Evolutionary conservation across 2,797 vertebrate genomes (phyloP).

Genomic region (Loriculus beryllinus): DNA sequence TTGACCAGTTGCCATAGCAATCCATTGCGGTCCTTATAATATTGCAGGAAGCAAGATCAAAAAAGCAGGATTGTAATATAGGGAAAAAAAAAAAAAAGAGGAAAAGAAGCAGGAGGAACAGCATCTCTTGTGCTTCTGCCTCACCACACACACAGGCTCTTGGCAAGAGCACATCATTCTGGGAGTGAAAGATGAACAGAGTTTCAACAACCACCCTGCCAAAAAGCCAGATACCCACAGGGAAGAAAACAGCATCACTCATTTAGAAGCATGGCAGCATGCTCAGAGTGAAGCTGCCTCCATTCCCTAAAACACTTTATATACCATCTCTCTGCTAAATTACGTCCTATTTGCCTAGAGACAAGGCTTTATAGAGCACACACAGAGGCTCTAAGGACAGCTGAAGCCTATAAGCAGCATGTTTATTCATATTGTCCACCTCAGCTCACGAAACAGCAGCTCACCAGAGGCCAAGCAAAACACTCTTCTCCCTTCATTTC

Average conservation of each 20-base stretch:
- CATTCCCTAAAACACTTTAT: neutral
- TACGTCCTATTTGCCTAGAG: neutral
- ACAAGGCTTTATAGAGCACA: neutral
- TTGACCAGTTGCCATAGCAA: conserved; percentile 72
- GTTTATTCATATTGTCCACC: neutral
- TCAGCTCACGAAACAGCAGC: neutral
- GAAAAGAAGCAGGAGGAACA: neutral
- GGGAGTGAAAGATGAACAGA: neutral
- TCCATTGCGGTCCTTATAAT: conserved; percentile 53
- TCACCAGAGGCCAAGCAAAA: neutral
- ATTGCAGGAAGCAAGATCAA: conserved; percentile 62
- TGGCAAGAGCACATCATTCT: neutral
- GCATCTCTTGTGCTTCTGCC: neutral
- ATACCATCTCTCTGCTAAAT: neutral
- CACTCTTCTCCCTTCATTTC: neutral
- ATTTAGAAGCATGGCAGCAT: neutral
- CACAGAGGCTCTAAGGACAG: neutral
- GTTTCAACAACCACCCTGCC: neutral
- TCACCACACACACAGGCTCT: neutral
- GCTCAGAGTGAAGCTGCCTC: neutral
- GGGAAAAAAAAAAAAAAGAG: neutral
- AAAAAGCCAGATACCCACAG: neutral
- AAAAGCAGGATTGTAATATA: conserved; percentile 40
- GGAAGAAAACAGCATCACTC: neutral
- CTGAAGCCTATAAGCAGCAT: neutral